Evolutionary conservation across 2,113 vertebrate species (phyloP).

Genomic region (Oxyura jamaicensis): DNA sequence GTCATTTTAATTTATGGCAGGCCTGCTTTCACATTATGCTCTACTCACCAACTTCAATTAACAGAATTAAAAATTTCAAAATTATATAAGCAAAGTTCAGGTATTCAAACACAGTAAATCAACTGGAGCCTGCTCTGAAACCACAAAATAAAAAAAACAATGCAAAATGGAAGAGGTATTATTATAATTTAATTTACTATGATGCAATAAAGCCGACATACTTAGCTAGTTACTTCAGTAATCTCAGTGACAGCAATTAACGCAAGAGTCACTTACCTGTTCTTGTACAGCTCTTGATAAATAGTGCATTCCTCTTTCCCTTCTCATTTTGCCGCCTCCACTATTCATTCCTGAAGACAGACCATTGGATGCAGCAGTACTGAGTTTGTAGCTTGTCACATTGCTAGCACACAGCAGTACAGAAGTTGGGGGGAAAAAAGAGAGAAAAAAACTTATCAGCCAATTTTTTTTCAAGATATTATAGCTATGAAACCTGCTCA

Average conservation of each 20-base stretch:
- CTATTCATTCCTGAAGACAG: conserved; percentile 78
- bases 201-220: not conserved
- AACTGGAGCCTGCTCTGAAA: not conserved
- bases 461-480: not conserved
- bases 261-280: conserved; percentile 74
- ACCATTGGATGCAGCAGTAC: conserved; percentile 84
- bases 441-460: not conserved
- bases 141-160: not conserved
- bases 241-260: not conserved
- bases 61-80: not conserved
- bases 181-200: not conserved
- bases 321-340: conserved; percentile 88
- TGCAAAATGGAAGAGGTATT: not conserved
- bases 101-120: not conserved
- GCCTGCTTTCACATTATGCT: rapidly evolving
- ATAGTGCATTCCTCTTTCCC: conserved; percentile 80
- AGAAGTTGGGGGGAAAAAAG: not conserved
- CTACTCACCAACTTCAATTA: not conserved
- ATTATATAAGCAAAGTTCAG: not conserved
- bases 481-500: not conserved
- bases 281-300: conserved; percentile 77
- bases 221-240: not conserved
- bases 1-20: not conserved
- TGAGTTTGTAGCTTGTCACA: conserved; percentile 80
- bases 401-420: conserved; percentile 69